Percentiles rank a stretch among this genome's conserved stretches.
These are phyloP conservation scores for Galeruca laticollis DNA, from an alignment of 2,888 invertebrate genomes.

Conservation along the genomic window DNA sequence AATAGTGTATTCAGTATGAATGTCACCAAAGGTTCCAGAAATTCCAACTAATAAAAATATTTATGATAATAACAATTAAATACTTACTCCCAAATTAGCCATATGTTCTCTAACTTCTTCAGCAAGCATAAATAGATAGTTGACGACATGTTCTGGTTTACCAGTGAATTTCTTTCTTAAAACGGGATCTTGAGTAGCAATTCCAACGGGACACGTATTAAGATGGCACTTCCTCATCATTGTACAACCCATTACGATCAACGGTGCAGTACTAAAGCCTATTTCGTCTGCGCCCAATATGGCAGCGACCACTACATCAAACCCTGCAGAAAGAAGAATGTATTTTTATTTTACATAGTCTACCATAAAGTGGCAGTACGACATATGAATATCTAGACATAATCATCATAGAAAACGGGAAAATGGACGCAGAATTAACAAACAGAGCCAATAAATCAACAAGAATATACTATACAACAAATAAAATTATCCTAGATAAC, in stretches of 20 bases:
- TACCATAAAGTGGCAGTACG: background rate
- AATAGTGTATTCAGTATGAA: too few species aligned
- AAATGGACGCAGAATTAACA: too few species aligned
- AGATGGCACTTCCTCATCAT: slow-evolving; percentile 99
- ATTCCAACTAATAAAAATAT: too few species aligned
- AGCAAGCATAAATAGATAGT: slow-evolving; percentile 97
- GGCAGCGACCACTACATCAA: slow-evolving; percentile 96
- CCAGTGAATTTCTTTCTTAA: slow-evolving; percentile 97
- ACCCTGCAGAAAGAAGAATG: slow-evolving; percentile 73
- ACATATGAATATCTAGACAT: too few species aligned
- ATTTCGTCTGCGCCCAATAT: slow-evolving; percentile 98
- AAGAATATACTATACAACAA: too few species aligned
- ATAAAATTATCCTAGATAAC: too few species aligned
- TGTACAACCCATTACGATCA: slow-evolving; percentile 98
- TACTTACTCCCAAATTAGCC: slow-evolving; percentile 90
- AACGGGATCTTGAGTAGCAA: slow-evolving; percentile 97
- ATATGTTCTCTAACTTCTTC: slow-evolving; percentile 95
- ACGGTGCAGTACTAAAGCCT: slow-evolving; percentile 97
- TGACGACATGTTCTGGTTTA: slow-evolving; percentile 97
- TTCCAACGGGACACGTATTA: slow-evolving; percentile 99
- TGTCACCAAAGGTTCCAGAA: too few species aligned
- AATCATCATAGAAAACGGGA: too few species aligned
- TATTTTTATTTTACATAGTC: background rate
- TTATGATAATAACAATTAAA: too few species aligned
- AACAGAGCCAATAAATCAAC: too few species aligned